Conservation (phyloP, 2,113 vertebrate genomes). For the Bostrychus sinensis region DNA sequence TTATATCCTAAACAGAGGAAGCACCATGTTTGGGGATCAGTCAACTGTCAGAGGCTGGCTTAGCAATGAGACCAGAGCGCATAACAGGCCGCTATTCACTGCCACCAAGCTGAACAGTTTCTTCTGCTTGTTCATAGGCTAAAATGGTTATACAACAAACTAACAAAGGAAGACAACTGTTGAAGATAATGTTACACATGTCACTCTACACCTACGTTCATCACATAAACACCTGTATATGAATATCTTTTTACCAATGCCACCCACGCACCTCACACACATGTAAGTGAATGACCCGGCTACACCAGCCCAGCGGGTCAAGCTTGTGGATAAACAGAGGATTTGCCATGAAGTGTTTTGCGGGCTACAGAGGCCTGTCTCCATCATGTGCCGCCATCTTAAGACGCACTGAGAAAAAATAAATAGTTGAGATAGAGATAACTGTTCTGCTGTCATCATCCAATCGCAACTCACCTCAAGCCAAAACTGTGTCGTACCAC, state of each 20-base stretch:
- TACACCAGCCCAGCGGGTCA: conserved; percentile 61
- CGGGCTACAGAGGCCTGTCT: conserved; percentile 70
- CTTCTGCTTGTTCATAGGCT: conserved; percentile 18
- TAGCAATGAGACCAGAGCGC: conserved; percentile 68
- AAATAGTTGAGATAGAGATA: conserved; percentile 70
- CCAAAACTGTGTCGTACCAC: conserved; percentile 21
- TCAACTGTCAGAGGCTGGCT: conserved; percentile 74
- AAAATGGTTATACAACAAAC: conserved; percentile 38
- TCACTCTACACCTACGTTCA: conserved; percentile 45
- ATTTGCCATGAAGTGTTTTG: conserved; percentile 69
- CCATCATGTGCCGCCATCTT: conserved; percentile 79
- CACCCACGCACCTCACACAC: not conserved
- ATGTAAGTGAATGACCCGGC: conserved; percentile 18
- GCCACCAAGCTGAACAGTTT: conserved; percentile 71
- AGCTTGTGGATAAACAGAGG: conserved; percentile 80
- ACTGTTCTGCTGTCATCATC: conserved; percentile 40
- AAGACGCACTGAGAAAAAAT: conserved; percentile 73
- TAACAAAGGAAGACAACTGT: conserved; percentile 43
- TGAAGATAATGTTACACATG: conserved; percentile 43
- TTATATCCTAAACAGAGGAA: conserved; percentile 68
- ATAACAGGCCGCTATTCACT: conserved; percentile 71
- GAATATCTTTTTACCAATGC: conserved; percentile 7
- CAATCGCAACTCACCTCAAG: conserved; percentile 13
- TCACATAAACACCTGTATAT: conserved; percentile 16
- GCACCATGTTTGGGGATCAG: conserved; percentile 57